phyloP scores from a whole-genome alignment of 1,140 invertebrate species.

The Listronotus oregonensis region DNA sequence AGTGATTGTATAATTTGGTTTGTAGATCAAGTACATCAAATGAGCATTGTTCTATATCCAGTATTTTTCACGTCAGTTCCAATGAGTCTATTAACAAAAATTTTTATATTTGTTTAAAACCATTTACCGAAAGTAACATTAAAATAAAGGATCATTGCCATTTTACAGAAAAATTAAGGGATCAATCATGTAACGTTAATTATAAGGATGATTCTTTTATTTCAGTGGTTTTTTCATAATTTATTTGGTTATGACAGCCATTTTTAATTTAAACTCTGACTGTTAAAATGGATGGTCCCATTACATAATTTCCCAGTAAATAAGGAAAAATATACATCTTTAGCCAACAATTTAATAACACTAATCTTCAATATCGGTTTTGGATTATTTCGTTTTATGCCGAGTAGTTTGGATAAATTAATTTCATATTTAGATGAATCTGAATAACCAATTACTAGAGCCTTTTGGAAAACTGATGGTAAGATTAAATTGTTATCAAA shows the following conservation, averaged over 20 bases:
- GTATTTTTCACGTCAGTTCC: slow-evolving; percentile 33
- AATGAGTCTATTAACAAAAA: slow-evolving; percentile 14
- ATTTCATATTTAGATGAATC: slow-evolving; percentile 21
- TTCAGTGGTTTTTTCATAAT: slow-evolving; percentile 33
- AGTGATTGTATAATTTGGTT: slow-evolving; percentile 11
- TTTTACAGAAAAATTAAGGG: slow-evolving; percentile 48
- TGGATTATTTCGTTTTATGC: slow-evolving; percentile 36
- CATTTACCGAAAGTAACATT: slow-evolving; percentile 8
- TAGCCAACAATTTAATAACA: too few relatives aligned
- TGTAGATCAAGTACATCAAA: slow-evolving; percentile 28
- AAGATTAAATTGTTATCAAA: slow-evolving; percentile 44
- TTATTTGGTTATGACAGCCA: slow-evolving; percentile 29
- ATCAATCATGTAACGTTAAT: slow-evolving; percentile 52
- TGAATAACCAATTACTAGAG: not conserved
- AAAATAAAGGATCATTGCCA: slow-evolving; percentile 23
- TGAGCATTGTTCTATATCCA: slow-evolving; percentile 30
- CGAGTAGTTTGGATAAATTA: slow-evolving; percentile 35
- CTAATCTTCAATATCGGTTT: slow-evolving; percentile 2
- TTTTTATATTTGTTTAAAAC: slow-evolving; percentile 47
- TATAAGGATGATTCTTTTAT: slow-evolving; percentile 43
- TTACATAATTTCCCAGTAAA: slow-evolving; percentile 28
- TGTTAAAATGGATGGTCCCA: slow-evolving; percentile 20
- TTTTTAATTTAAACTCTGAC: slow-evolving; percentile 27
- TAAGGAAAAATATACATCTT: slow-evolving; percentile 18
- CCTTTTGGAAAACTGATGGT: slow-evolving; percentile 24